Percentiles rank a stretch among this genome's conserved stretches.
These are phyloP conservation scores for Oreochromis mossambicus DNA, from an alignment of 2,797 vertebrate species.

Conservation along the genomic window DNA sequence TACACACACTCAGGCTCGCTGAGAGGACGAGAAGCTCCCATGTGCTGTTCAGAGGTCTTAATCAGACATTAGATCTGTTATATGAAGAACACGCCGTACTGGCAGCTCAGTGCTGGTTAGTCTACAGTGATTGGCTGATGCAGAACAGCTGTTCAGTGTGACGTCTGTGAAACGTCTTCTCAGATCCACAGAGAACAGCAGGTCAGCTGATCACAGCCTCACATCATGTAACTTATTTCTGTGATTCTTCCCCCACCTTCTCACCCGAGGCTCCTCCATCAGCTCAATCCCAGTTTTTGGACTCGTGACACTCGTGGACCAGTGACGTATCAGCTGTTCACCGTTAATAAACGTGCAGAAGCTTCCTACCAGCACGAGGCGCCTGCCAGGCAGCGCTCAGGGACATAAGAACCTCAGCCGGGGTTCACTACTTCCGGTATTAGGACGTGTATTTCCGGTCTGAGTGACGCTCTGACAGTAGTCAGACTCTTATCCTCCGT, in stretches of 20 bases:
- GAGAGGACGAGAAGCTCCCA: neutral
- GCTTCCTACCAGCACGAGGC: neutral
- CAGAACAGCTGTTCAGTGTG: neutral
- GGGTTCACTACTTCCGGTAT: neutral
- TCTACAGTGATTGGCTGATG: neutral
- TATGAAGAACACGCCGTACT: neutral
- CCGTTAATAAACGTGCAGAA: neutral
- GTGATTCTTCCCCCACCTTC: neutral
- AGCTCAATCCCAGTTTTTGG: neutral
- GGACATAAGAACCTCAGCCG: neutral
- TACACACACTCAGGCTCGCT: neutral
- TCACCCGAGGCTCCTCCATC: neutral
- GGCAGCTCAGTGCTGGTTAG: neutral
- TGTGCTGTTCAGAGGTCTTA: neutral
- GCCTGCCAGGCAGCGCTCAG: neutral
- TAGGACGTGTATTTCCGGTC: conserved; percentile 22
- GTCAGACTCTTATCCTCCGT: neutral
- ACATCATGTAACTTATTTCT: neutral
- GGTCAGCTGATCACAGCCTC: neutral
- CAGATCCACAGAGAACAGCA: neutral
- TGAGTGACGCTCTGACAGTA: neutral
- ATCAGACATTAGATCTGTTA: neutral
- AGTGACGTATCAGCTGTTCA: neutral
- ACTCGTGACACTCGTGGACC: neutral
- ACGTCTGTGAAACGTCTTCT: neutral